Percentiles rank a stretch among this genome's conserved stretches.
Evolutionary conservation across 2,888 invertebrate genomes (phyloP).

Genomic region (Toxonevra muliebris): DNA sequence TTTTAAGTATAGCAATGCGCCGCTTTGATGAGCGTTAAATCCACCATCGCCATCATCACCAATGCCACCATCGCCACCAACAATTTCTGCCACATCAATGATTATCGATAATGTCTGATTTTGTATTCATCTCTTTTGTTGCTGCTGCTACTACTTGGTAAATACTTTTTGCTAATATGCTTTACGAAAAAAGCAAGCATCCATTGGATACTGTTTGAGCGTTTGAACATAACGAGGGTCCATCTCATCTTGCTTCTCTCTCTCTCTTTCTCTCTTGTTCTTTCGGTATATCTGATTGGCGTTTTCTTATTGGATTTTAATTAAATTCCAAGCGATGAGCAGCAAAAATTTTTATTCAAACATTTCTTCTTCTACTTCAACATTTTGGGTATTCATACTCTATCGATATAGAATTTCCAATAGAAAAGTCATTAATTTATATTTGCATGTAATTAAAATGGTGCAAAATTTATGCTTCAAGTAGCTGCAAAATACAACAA

Average conservation of each 20-base stretch:
- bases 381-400: background rate
- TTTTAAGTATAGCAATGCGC: background rate
- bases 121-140: background rate
- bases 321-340: constrained; percentile 28
- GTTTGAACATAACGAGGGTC: no score
- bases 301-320: constrained; percentile 30
- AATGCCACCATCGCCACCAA: background rate
- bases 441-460: constrained; percentile 33
- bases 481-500: background rate
- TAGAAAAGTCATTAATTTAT: constrained; percentile 31
- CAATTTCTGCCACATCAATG: background rate
- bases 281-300: constrained; percentile 18
- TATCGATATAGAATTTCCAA: background rate
- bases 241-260: no score
- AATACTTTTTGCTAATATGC: background rate
- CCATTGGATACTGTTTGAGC: background rate
- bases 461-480: constrained; percentile 17
- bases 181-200: background rate
- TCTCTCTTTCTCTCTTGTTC: background rate
- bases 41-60: no score
- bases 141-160: no score
- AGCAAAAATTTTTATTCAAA: background rate
- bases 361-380: background rate
- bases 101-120: constrained; percentile 24
- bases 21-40: background rate